Evolutionary conservation across 2,113 vertebrate species (phyloP).

Genomic region (Mastomys coucha): DNA sequence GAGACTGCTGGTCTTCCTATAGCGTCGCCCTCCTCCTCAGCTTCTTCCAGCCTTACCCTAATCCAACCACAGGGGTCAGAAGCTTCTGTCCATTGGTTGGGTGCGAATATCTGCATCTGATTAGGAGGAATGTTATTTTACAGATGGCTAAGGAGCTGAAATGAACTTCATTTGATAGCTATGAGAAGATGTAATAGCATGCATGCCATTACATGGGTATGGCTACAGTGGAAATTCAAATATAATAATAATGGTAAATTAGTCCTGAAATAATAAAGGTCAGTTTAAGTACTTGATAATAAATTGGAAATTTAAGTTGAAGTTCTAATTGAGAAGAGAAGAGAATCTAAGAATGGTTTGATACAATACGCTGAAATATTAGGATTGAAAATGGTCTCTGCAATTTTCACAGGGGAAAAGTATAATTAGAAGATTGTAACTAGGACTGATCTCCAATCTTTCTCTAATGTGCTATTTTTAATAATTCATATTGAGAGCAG

Average conservation of each 20-base stretch:
- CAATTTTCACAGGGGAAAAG: neutral
- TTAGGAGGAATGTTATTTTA: neutral
- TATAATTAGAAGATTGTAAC: slow-evolving; percentile 6
- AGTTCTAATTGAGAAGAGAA: neutral
- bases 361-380: neutral
- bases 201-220: neutral
- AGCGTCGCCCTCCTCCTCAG: too few relatives aligned
- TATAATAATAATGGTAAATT: neutral
- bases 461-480: slow-evolving; percentile 29
- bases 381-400: neutral
- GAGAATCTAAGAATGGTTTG: neutral
- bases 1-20: too few relatives aligned
- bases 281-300: neutral
- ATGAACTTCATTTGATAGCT: neutral
- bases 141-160: neutral
- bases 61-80: too few relatives aligned
- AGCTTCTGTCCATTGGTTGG: too few relatives aligned
- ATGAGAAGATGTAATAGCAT: neutral
- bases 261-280: neutral
- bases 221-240: neutral
- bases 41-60: too few relatives aligned
- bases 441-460: slow-evolving; percentile 16
- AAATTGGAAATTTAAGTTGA: slow-evolving; percentile 19
- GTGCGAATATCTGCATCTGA: too few relatives aligned
- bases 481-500: neutral